Conservation (phyloP, 1,140 invertebrate genomes). For the Agraylea sexmaculata region DNA sequence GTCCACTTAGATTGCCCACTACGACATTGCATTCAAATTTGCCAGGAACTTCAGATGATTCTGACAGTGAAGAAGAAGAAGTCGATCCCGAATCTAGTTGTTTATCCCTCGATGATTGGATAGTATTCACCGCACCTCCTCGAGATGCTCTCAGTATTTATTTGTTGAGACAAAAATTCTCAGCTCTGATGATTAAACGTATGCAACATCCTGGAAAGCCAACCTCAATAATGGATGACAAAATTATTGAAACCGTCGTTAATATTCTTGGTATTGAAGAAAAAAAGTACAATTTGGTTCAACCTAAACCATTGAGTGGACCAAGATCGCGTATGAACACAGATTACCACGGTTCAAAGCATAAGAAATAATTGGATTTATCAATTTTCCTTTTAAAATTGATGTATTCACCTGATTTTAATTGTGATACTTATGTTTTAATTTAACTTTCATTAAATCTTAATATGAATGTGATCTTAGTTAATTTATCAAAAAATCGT, state of each 20-base stretch:
- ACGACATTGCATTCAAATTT: conserved; percentile 32
- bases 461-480: too few species aligned
- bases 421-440: too few species aligned
- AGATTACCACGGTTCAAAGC: too few species aligned
- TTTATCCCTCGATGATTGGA: conserved; percentile 62
- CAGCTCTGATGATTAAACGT: conserved; percentile 58
- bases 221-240: conserved; percentile 54
- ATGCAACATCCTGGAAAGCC: conserved; percentile 60
- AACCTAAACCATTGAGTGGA: too few species aligned
- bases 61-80: conserved; percentile 46
- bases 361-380: too few species aligned
- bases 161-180: conserved; percentile 66
- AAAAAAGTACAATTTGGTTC: conserved; percentile 53
- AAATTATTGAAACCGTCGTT: conserved; percentile 55
- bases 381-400: too few species aligned
- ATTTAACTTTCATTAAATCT: too few species aligned
- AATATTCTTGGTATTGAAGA: conserved; percentile 62
- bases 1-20: conserved; percentile 49
- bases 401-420: too few species aligned
- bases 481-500: too few species aligned
- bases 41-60: conserved; percentile 31
- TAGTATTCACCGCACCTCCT: conserved; percentile 58
- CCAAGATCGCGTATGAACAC: too few species aligned
- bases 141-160: conserved; percentile 54
- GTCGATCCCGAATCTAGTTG: conserved; percentile 29